Evolutionary conservation across 2,888 invertebrate species (phyloP).

Genomic region (Caradrina kadenii): DNA sequence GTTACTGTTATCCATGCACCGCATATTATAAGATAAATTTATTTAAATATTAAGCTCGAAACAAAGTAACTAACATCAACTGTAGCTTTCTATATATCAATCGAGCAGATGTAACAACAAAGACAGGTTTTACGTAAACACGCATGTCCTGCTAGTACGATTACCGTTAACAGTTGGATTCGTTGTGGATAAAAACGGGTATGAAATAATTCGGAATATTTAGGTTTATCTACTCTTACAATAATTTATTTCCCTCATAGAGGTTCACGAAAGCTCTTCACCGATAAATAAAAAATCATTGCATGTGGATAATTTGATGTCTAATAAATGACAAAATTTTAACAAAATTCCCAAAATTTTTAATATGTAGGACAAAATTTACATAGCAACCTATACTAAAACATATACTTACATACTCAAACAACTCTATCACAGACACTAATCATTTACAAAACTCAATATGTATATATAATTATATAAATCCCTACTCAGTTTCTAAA

Average conservation of each 20-base stretch:
- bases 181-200: conserved; percentile 57
- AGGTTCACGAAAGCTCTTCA: conserved; percentile 39
- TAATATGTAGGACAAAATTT: conserved; percentile 44
- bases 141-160: conserved; percentile 1
- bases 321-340: conserved; percentile 39
- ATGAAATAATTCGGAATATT: conserved; percentile 52
- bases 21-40: conserved; percentile 72
- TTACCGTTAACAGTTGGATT: conserved; percentile 42
- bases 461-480: conserved; percentile 21
- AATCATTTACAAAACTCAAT: conserved; percentile 60
- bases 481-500: conserved; percentile 38
- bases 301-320: conserved; percentile 31
- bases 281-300: conserved; percentile 37
- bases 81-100: conserved; percentile 34
- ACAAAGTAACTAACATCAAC: conserved; percentile 58
- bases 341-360: conserved; percentile 54
- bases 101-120: conserved; percentile 31
- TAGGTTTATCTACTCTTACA: conserved; percentile 42
- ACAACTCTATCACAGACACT: conserved; percentile 70
- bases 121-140: conserved; percentile 29
- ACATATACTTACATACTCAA: conserved; percentile 53
- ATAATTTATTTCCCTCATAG: conserved; percentile 31
- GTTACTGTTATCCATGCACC: conserved; percentile 79
- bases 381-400: conserved; percentile 55
- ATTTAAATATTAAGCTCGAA: conserved; percentile 72